Conservation (phyloP, 1,140 invertebrate species). For the Theocolax elegans region DNA sequence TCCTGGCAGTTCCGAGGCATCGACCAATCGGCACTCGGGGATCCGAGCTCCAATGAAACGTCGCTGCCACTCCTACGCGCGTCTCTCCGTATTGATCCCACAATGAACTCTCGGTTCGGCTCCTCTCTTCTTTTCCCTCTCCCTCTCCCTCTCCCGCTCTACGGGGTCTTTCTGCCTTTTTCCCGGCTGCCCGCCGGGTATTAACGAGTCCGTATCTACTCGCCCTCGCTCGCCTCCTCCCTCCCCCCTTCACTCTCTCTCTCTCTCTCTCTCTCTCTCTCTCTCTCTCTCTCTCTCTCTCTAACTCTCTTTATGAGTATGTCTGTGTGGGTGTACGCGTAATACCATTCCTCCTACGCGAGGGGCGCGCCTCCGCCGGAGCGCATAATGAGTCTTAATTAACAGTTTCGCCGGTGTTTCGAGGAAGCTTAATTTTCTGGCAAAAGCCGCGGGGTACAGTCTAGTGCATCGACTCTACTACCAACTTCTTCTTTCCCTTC, state of each 20-base stretch:
- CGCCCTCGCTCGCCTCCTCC: constrained; percentile 65
- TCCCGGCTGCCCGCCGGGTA: constrained; percentile 45
- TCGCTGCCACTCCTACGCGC: constrained; percentile 63
- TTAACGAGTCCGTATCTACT: constrained; percentile 66
- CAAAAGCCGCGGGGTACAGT: constrained; percentile 18
- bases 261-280: constrained; percentile 41
- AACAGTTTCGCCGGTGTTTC: constrained; percentile 66
- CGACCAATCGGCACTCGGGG: constrained; percentile 57
- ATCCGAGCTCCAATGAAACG: constrained; percentile 59
- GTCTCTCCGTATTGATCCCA: constrained; percentile 64
- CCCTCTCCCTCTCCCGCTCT: constrained; percentile 38
- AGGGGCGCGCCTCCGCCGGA: constrained; percentile 34
- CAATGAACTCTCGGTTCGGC: constrained; percentile 59
- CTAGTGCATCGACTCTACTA: background rate
- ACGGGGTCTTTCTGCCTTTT: background rate
- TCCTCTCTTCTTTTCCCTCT: constrained; percentile 2
- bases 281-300: constrained; percentile 34
- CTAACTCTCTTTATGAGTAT: no score
- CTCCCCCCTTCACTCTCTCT: background rate
- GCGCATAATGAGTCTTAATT: constrained; percentile 68
- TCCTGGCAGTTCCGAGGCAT: constrained; percentile 57
- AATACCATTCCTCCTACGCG: constrained; percentile 14
- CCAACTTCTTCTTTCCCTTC: background rate
- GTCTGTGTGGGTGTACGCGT: background rate
- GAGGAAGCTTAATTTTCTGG: constrained; percentile 63